Evolutionary conservation across 2,797 vertebrate species (phyloP), one percentile per base, ranked within the genome.

Genomic region (Acanthiza pusilla): DNA sequence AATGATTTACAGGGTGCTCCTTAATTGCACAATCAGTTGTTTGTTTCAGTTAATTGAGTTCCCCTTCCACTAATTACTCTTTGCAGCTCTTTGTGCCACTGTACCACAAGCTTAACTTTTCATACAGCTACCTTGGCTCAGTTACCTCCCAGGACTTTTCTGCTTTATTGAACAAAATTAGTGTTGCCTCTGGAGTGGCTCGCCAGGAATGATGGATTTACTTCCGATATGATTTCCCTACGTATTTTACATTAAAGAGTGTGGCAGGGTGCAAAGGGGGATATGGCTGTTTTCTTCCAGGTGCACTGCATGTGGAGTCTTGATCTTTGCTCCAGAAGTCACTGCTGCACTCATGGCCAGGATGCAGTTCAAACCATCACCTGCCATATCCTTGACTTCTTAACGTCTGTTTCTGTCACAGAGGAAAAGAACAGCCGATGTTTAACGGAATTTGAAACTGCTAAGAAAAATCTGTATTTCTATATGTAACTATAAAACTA

Each of bases 21-120:
- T 93, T 96, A 97, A 95, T 96, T 96, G 94, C 91, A 93, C 91
- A 77, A 77, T 95, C 73, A 78, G 76, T 91, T 96, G 85, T 95
- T 96, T 96, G 91, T 94, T 96, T 91, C 95, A 95, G 81, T 65
- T 97, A 97, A 97, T 97, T 97, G 95, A 97, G 55, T 83, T 90
- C n/a, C 63, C 60, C 53, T 93, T 94, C 62, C 77, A 85, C 93
- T 96, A 97, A 97, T 96, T 96, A 94, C 65, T 91, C 88, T 89
- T 91, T 71, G 66, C 45, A 66, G 83, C 86, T 93, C 75, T 95
- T 90, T 85, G 55, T 90, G 91, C 60, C 51, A 51, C 60, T 57
- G 45, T 66, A 80, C 53, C 7, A 5, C 51, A 60, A 48, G 81
- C 42, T 85, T 78, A 83, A 88, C 22, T 94, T 86, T 88, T 71